Conservation (phyloP, 1,140 invertebrate species). For the Drosophila bipectinata region DNA sequence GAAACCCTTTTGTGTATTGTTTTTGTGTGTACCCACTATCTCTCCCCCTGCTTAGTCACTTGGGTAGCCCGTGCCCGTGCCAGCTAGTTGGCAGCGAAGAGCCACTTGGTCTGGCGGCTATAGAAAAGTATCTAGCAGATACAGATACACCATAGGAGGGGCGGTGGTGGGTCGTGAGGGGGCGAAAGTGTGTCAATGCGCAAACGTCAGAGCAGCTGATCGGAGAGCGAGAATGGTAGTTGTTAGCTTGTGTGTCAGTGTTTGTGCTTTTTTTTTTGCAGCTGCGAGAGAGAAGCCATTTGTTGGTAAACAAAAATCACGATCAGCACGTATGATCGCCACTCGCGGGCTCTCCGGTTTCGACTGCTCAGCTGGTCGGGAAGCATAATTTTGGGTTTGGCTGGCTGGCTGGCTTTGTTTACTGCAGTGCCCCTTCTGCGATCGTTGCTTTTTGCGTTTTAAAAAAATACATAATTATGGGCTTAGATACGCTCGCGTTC, state of each 20-base stretch:
- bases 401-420: constrained; percentile 46
- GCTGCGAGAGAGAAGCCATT: constrained; percentile 18
- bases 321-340: constrained; percentile 66
- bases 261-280: background rate
- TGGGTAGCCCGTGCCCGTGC: constrained; percentile 41
- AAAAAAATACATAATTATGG: constrained; percentile 82
- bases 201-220: constrained; percentile 77
- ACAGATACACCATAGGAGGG: constrained; percentile 2
- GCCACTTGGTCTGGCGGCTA: constrained; percentile 68
- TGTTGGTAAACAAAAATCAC: constrained; percentile 80
- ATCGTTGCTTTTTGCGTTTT: constrained; percentile 72
- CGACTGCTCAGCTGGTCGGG: constrained; percentile 53
- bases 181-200: constrained; percentile 76
- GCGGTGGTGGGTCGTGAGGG: constrained; percentile 4
- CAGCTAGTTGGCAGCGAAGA: constrained; percentile 56
- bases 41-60: constrained; percentile 27
- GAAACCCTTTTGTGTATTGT: background rate
- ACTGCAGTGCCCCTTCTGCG: constrained; percentile 21
- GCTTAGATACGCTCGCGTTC: constrained; percentile 67
- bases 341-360: constrained; percentile 4
- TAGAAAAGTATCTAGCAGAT: constrained; percentile 55
- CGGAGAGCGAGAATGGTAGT: constrained; percentile 38
- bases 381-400: constrained; percentile 73
- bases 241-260: background rate
- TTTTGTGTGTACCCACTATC: constrained; percentile 1